Base-by-base conservation (phyloP, 1,140 invertebrate genomes). In the Bradysia coprophila region DNA sequence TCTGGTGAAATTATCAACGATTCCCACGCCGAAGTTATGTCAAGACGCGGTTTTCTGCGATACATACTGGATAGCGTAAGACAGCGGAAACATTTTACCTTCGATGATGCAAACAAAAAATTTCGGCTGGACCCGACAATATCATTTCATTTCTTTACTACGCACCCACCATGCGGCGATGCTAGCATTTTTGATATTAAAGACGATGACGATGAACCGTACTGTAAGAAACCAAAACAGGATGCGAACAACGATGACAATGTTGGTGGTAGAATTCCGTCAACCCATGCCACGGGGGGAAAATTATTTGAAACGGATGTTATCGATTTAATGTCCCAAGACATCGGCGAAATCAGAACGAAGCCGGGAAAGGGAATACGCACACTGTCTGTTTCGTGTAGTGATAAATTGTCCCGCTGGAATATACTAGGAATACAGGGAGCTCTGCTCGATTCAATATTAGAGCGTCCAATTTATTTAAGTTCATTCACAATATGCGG, bases 321-420 rank as follows among this genome's bases (percentile, higher is more conserved):
- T 23, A 63, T 69, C 49, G 80, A 81, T 61, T 45, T 54, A 16
- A 64, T 68, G 56, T 10, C 49, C 13, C 57, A 60, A 46, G 50
- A 51, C 2, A 54, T 75, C 2, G 83, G 82, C 16, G 75, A 73
- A 31, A 67, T 93, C 8, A 68, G 91, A 39, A 92, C 78, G 2
- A 96, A 97, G 62, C 92, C 92, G 36, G 92, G 92, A 0, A 65
- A 88, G 54, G 92, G 92, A 1, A 80, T 91, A 57, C 77, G 76
- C 34, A 95, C 92, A 2, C 53, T 84, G 11, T 92, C 85, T 32
- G 73, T 93, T 46, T 92, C 85, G 1, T 95, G 91, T 61, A 93
- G 87, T 60, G 91, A 96, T 63, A 96, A 95, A 69, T 65, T 95
- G 2, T 74, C 85, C 6, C 77, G 78, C 44, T 96, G 91, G 91